Evolutionary conservation across 2,797 vertebrate genomes (phyloP).

Genomic region (Chromis chromis): DNA sequence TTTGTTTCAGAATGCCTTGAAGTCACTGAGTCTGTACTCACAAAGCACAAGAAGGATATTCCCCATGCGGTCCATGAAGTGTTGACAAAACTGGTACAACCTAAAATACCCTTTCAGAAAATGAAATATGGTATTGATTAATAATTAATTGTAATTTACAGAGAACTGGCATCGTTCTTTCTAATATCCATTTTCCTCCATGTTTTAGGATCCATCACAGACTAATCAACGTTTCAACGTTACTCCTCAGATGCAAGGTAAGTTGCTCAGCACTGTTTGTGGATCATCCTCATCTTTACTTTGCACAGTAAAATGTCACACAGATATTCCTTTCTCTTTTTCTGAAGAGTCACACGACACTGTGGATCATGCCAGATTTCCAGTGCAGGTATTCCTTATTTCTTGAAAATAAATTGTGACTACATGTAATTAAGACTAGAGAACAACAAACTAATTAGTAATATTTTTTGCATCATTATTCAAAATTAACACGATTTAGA

Average conservation of each 20-base stretch:
- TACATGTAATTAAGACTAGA: neutral
- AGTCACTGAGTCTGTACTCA: conserved; percentile 49
- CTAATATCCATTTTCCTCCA: neutral
- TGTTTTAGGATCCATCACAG: conserved; percentile 13
- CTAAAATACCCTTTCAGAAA: rapidly evolving
- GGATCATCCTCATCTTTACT: neutral
- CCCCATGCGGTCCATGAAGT: conserved; percentile 42
- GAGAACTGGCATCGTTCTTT: neutral
- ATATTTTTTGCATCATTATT: too few relatives aligned
- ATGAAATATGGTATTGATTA: neutral
- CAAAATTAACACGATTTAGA: too few relatives aligned
- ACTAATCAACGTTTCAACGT: neutral
- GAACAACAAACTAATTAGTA: neutral
- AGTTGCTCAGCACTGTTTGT: neutral
- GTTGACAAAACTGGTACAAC: conserved; percentile 63
- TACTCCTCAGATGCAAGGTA: conserved; percentile 31
- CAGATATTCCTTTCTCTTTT: neutral
- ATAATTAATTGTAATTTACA: neutral
- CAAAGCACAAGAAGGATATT: conserved; percentile 45
- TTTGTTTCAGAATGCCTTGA: conserved; percentile 68
- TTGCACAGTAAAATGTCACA: neutral
- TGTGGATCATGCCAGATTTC: conserved; percentile 14
- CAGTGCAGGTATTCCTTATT: conserved; percentile 40
- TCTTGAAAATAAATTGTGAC: neutral
- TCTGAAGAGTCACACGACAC: conserved; percentile 1